Conservation (phyloP, 2,113 vertebrate species). For the Ivindomyrus marchei region DNA sequence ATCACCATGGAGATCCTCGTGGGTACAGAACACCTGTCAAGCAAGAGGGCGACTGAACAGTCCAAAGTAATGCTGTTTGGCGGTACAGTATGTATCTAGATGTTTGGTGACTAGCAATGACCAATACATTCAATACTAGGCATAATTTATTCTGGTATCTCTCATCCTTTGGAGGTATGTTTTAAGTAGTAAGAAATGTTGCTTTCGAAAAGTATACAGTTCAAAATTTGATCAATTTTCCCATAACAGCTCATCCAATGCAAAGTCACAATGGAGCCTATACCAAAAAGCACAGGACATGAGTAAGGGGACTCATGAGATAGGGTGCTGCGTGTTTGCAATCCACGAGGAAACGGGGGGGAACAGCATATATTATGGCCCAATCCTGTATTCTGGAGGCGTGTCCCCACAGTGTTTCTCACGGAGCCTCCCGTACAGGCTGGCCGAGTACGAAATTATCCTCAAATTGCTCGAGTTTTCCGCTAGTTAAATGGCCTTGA, state of each 20-base stretch:
- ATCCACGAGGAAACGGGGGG: background rate
- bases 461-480: background rate
- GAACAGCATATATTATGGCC: background rate
- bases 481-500: background rate
- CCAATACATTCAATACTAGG: background rate
- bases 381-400: background rate
- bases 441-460: background rate
- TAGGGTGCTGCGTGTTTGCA: background rate
- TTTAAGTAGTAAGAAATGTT: background rate
- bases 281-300: background rate
- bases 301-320: background rate
- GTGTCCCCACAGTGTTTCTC: background rate
- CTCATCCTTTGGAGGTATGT: background rate
- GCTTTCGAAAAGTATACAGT: background rate
- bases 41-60: slow-evolving; percentile 6
- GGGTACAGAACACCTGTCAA: slow-evolving; percentile 76
- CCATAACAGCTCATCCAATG: background rate
- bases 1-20: slow-evolving; percentile 72
- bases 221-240: background rate
- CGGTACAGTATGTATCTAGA: background rate
- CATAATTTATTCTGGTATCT: background rate
- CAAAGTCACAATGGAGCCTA: background rate
- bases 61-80: background rate
- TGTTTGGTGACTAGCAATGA: background rate
- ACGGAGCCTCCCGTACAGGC: background rate